These are phyloP conservation scores for Colossoma macropomum DNA, from an alignment of 2,113 vertebrate species.

Conservation along the genomic window DNA sequence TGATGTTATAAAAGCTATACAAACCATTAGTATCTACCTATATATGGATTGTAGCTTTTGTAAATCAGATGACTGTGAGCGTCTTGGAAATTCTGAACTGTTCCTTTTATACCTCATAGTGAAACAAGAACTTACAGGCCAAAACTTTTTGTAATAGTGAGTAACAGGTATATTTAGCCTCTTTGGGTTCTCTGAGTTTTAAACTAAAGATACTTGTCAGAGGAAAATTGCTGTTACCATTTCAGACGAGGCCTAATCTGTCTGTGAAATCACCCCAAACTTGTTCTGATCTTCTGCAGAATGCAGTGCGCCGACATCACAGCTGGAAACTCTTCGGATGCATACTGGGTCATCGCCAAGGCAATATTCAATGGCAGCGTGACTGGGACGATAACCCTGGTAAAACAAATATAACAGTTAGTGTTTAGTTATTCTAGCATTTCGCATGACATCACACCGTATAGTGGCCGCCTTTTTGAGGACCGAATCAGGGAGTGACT, in stretches of 20 bases:
- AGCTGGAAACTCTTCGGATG: constrained; percentile 57
- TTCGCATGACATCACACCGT: too few species aligned
- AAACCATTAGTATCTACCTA: neutral
- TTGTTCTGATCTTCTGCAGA: constrained; percentile 55
- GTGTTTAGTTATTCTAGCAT: too few species aligned
- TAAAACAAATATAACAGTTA: constrained; percentile 50
- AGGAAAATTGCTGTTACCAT: too few species aligned
- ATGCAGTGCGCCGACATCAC: constrained; percentile 72
- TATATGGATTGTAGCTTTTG: neutral
- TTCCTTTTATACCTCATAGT: neutral
- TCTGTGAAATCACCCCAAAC: neutral
- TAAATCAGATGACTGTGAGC: neutral
- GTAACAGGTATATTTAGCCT: neutral
- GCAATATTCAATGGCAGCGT: constrained; percentile 67
- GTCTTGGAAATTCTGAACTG: neutral
- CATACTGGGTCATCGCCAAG: constrained; percentile 67
- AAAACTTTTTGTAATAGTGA: neutral
- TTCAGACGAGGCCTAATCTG: neutral
- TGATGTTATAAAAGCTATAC: neutral
- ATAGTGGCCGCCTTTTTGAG: too few species aligned
- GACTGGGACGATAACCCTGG: constrained; percentile 73
- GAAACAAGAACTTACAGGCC: neutral
- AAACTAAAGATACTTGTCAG: neutral
- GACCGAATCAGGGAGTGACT: too few species aligned
- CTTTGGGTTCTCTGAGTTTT: neutral